phyloP scores from a whole-genome alignment of 2,113 vertebrate genomes.

The Ciconia boyciana region DNA sequence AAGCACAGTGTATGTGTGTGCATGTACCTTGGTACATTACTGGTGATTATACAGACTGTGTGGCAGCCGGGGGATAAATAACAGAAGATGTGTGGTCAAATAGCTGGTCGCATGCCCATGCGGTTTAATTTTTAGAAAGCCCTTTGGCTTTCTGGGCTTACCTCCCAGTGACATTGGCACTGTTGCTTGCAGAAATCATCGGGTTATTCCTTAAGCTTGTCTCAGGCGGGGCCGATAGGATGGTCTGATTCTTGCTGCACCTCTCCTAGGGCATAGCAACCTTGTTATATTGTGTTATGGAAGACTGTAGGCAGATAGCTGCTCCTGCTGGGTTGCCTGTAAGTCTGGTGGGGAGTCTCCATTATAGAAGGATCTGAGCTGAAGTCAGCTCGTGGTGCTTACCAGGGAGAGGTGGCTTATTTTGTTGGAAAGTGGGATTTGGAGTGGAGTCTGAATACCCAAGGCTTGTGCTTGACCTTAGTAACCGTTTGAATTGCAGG shows the following conservation, averaged over 20 bases:
- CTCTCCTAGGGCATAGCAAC: background rate
- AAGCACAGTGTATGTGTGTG: background rate
- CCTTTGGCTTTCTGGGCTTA: background rate
- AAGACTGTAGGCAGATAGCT: background rate
- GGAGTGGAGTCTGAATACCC: background rate
- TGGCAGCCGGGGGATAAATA: background rate
- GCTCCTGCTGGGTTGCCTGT: background rate
- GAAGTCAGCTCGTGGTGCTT: background rate
- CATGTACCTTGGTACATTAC: background rate
- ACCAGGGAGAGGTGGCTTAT: background rate
- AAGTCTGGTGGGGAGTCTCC: background rate
- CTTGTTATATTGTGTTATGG: accelerated
- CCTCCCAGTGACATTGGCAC: background rate
- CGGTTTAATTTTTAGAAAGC: background rate
- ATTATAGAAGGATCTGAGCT: background rate
- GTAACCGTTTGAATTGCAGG: background rate
- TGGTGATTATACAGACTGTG: background rate
- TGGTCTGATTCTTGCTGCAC: background rate
- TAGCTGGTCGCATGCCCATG: background rate
- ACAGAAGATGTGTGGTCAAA: background rate
- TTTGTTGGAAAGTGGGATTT: background rate
- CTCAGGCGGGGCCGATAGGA: background rate
- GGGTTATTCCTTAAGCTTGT: background rate
- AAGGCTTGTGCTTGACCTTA: background rate
- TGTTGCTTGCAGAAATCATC: background rate